Base-by-base conservation (phyloP, 2,888 invertebrate genomes). In the Drepana falcataria region DNA sequence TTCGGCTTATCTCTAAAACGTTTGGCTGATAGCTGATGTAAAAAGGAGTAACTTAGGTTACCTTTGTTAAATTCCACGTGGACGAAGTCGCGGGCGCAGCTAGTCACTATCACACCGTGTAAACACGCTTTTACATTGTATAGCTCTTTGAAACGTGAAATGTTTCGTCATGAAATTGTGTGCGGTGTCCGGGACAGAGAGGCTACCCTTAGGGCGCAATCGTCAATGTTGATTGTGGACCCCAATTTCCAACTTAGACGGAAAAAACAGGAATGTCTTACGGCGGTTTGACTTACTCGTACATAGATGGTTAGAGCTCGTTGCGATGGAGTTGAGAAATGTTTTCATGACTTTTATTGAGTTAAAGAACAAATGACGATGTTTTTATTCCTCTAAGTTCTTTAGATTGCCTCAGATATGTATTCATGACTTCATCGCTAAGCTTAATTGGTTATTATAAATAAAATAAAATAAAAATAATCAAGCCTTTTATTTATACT, bases 161-260 rank as follows among this genome's bases (percentile, higher is more conserved):
- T 44, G 44, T 44, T 44, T 44, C 44, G 6, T 44, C 44, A 9
- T 44, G 9, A 44, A 44, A 44, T 44, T 44, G 44, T 7, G 9
- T 44, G 41, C 34, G 41, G 40, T 40, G 6, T 51, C 40, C 34
- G 41, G 34, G 41, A 33, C 51, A 51, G 44, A 7, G 6, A 51
- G 40, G 40, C 34, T 40, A 40, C 51, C 51, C 51, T n/a, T 40
- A 40, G 51, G 51, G 51, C 51, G 33, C 37, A 51, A 51, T 51
- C 51, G 34, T 40, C 33, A 41, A 21, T 37, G 51, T 41, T 51
- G 40, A 51, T 51, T 41, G 51, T 51, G 51, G 40, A 34, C 34
- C 40, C 41, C 40, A 41, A 51, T 51, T 40, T 51, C 40, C 34
- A 44, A 9, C 44, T 44, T 44, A 3, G 44, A 9, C 3, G 44